Percentiles rank a stretch among this genome's conserved stretches.
phyloP scores from a whole-genome alignment of 1,140 invertebrate species.

The Pollicipes pollicipes region DNA sequence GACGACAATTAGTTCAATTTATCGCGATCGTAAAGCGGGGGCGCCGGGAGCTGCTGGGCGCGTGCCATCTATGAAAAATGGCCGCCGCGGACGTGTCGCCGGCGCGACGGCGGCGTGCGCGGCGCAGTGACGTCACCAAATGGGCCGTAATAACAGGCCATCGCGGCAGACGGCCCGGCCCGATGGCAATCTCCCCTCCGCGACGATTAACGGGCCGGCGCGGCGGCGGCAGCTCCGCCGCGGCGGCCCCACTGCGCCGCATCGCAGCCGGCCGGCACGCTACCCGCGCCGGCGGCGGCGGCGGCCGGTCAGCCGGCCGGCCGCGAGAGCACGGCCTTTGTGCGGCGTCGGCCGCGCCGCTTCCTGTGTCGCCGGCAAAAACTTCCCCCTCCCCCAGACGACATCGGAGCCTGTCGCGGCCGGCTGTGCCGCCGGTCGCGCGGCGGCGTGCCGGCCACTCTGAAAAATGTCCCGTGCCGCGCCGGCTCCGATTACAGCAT shows the following conservation, averaged over 20 bases:
- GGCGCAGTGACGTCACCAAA: not conserved
- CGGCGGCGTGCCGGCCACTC: too few relatives aligned
- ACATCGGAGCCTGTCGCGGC: not conserved
- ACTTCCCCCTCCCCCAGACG: not conserved
- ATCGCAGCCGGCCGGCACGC: too few relatives aligned
- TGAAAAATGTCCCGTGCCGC: not conserved
- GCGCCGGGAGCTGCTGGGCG: too few relatives aligned
- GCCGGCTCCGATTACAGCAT: not conserved
- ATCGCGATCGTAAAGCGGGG: not conserved
- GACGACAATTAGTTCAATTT: not conserved
- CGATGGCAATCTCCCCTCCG: not conserved
- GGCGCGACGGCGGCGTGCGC: too few relatives aligned
- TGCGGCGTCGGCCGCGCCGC: not conserved
- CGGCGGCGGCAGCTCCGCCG: not conserved
- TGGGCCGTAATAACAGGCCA: not conserved
- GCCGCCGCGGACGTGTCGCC: too few relatives aligned
- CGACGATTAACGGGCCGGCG: not conserved
- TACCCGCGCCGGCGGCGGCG: too few relatives aligned
- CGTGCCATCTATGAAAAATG: not conserved
- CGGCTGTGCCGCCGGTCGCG: not conserved
- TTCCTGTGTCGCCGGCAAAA: not conserved
- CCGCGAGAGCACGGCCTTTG: not conserved
- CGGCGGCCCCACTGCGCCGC: too few relatives aligned
- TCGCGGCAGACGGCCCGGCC: too few relatives aligned
- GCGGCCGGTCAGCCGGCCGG: not conserved